A percentile compares a stretch with the other conserved stretches of the same genome.
phyloP scores from a whole-genome alignment of 2,797 vertebrate species.

The Gobio occitaniae region DNA sequence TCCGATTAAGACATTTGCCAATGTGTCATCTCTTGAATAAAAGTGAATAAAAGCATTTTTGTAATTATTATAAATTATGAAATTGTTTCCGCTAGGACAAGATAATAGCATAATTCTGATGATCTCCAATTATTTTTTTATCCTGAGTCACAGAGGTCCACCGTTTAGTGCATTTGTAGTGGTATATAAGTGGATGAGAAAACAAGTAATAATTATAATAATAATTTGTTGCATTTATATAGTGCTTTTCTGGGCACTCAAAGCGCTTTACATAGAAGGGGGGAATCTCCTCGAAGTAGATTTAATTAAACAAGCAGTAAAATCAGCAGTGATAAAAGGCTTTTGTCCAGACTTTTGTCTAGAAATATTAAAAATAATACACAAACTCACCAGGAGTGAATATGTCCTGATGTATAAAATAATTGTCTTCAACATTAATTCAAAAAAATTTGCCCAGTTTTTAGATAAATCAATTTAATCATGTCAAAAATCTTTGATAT shows the following conservation, averaged over 20 bases:
- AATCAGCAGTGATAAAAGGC: not conserved
- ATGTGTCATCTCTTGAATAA: not conserved
- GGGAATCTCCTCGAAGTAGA: too few relatives aligned
- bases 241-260: too few relatives aligned
- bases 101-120: not conserved
- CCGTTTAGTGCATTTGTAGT: not conserved
- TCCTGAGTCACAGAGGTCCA: not conserved
- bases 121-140: not conserved
- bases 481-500: too few relatives aligned
- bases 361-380: not conserved
- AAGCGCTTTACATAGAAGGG: too few relatives aligned
- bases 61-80: not conserved
- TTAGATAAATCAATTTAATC: too few relatives aligned
- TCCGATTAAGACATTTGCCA: not conserved
- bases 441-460: too few relatives aligned
- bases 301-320: not conserved
- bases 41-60: not conserved
- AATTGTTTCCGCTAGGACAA: not conserved
- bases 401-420: not conserved
- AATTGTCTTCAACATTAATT: not conserved
- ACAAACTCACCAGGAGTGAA: not conserved
- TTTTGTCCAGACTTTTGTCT: not conserved
- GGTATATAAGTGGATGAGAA: not conserved
- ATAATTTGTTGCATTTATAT: too few relatives aligned
- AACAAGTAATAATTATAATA: not conserved